Evolutionary conservation across 2,888 invertebrate species (phyloP), one percentile per base, ranked within the genome.

Genomic region (Plebejus argus): DNA sequence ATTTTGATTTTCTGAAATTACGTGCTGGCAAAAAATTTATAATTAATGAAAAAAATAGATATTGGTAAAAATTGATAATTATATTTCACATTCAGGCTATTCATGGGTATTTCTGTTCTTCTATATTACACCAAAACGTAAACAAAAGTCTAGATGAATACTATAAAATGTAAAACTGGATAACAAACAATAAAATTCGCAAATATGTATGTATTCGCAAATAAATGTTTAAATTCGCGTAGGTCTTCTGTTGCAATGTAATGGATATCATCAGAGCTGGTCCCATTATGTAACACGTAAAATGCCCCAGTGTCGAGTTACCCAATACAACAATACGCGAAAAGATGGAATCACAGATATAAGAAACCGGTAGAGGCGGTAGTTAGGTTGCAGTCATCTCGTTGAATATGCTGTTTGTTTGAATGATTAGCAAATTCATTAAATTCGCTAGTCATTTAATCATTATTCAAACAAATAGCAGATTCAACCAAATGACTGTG

Each of bases 251-350:
- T 28, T 66, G 66, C 66, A 66, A 66, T 61, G 61, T 61, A 61
- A 61, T 66, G 61, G 61, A 66, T 18, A 66, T 28, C 28, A 66
- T 66, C 66, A 28, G 66, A 66, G 12, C 66, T 66, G 66, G 66
- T 28, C 28, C 66, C 66, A 66, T 66, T 66, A 66, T 66, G 28
- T 66, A 66, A 66, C 66, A 23, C 58, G 20, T 66, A 66, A 66
- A 66, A 66, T 66, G 66, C 28, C 66, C 28, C 12, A 66, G 72
- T n/a, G 23, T 74, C 53, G 74, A 18, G 49, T 74, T 74, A 74
- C 74, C 49, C 74, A 53, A 74, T 49, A 49, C 74, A 74, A 74
- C 74, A 49, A 74, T 74, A 39, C 45, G 72, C 53, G 2, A 74
- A 49, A 66, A 66, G 66, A 66, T 66, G 66, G 66, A 66, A 66